Evolutionary conservation across 1,140 invertebrate genomes (phyloP).

Genomic region (Diploscapter pachys): DNA sequence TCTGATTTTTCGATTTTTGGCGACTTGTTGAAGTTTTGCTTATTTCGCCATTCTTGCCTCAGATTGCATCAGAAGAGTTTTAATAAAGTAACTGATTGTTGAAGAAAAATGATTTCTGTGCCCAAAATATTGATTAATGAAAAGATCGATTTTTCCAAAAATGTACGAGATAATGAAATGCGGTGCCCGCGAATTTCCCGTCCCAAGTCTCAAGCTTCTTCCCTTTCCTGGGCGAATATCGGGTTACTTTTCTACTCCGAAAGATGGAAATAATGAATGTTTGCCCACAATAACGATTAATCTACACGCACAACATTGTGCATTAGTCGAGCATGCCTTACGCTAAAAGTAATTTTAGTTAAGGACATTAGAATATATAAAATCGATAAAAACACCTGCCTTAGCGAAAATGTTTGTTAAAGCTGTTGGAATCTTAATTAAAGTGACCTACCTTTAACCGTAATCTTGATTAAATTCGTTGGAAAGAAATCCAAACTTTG

Average conservation of each 20-base stretch:
- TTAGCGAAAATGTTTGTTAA: not conserved
- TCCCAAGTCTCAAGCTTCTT: not conserved
- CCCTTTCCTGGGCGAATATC: not conserved
- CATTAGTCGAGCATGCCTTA: not conserved
- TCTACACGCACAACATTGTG: not conserved
- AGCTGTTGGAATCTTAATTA: not conserved
- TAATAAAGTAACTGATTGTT: too few relatives aligned
- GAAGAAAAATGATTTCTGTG: too few relatives aligned
- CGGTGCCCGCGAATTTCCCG: too few relatives aligned
- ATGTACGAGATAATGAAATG: too few relatives aligned
- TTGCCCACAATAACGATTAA: slow-evolving; percentile 18
- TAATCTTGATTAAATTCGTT: not conserved
- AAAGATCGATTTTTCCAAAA: too few relatives aligned
- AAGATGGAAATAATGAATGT: slow-evolving; percentile 23
- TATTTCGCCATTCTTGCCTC: too few relatives aligned
- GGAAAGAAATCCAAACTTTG: not conserved
- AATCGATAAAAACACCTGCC: not conserved
- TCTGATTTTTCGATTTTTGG: too few relatives aligned
- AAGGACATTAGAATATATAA: not conserved
- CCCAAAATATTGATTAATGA: too few relatives aligned
- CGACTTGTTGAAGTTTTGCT: too few relatives aligned
- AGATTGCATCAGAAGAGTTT: too few relatives aligned
- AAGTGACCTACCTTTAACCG: too few relatives aligned
- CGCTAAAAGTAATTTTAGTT: not conserved
- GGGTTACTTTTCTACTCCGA: slow-evolving; percentile 3